Evolutionary conservation across 2,888 invertebrate species (phyloP).

Genomic region (Phragmatobia fuliginosa): DNA sequence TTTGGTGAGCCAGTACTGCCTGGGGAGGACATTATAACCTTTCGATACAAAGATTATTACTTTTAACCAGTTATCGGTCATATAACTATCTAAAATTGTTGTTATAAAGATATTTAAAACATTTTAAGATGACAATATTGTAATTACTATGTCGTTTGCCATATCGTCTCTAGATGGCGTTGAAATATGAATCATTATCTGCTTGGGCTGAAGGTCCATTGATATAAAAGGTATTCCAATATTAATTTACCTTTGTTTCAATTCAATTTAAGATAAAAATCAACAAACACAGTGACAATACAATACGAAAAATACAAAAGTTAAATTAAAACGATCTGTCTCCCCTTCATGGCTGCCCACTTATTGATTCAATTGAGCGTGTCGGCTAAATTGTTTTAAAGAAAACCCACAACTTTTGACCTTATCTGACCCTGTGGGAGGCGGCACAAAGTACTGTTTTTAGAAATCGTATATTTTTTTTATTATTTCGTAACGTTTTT

Average conservation of each 20-base stretch:
- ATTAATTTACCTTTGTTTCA: background rate
- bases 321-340: conserved; percentile 27
- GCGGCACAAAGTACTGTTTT: conserved; percentile 36
- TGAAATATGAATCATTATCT: background rate
- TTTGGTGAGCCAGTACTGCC: too few species aligned
- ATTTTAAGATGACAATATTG: background rate
- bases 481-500: conserved; percentile 1
- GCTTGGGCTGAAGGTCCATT: background rate
- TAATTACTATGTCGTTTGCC: background rate
- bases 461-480: conserved; percentile 6
- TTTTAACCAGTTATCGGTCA: too few species aligned
- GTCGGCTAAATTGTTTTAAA: conserved; percentile 75
- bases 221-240: background rate
- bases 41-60: too few species aligned
- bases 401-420: conserved; percentile 67
- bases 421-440: conserved; percentile 72
- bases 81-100: too few species aligned
- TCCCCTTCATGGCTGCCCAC: conserved; percentile 46
- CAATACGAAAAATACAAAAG: conserved; percentile 15
- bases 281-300: conserved; percentile 13
- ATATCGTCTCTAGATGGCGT: background rate
- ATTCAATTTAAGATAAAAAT: background rate
- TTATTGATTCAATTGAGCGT: conserved; percentile 77
- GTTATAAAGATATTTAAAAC: background rate
- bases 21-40: too few species aligned